Base-by-base conservation (phyloP, 2,888 invertebrate species). In the Eupelmus urozonus region DNA sequence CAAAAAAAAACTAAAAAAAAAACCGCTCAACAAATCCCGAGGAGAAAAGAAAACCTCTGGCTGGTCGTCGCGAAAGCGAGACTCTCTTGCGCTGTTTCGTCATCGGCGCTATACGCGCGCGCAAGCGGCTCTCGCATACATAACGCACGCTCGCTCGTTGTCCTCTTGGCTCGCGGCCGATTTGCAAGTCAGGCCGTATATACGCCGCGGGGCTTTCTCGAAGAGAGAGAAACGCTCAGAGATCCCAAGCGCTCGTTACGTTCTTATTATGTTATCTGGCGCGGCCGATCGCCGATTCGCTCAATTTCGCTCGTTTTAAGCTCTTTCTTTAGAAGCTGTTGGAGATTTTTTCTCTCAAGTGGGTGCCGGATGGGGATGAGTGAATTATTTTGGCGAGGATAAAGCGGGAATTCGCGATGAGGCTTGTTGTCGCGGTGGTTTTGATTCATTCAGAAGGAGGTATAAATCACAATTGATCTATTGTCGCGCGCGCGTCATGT, bases 131-230 rank as follows among this genome's bases (percentile, higher is more conserved):
- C 34, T 34, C 45, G n/a, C 49, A 49, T 57, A 29, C 40, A 72
- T 40, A 29, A 53, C 23, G 25, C n/a, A 55, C 27, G 53, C 18
- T 27, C 9, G 55, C 13, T 3, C 23, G n/a, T 45, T 53, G 34
- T 25, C 42, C 69, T 42, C 55, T 69, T 69, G 57, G 60, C 29
- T 60, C 59, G n/a, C 49, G 18, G 18, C 55, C 55, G 59, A 69
- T 75, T 69, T 55, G 65, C 53, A 62, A 55, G 62, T 75, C 62
- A 69, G 62, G 45, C 16, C 45, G 45, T 13, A 45, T 2, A 45
- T 9, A 34, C 34, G 13, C 53, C 62, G 62, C 40, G 55, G 55
- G 45, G 71, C 51, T 70, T 70, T 70, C 45, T 27, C 45, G 16
- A 7, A n/a, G 40, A 45, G 16, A 45, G 45, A 45, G 45, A 45